Conservation (phyloP, 1,140 invertebrate species). For the Episyrphus balteatus region DNA sequence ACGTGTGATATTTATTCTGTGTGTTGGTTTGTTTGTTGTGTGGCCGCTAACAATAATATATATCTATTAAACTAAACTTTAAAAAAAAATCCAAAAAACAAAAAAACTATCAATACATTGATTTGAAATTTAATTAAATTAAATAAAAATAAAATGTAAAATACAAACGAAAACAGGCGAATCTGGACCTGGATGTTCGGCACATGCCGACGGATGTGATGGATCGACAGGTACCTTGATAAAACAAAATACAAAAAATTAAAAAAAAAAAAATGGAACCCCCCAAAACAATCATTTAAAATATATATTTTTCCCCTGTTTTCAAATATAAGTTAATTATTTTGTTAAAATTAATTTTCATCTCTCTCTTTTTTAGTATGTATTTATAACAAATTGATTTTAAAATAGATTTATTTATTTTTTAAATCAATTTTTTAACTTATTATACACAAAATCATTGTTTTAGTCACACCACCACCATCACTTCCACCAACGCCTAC, state of each 20-base stretch:
- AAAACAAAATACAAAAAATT: no score
- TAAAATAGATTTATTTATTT: not conserved
- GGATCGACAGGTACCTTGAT: conserved; percentile 67
- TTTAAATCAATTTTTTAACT: not conserved
- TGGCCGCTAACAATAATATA: not conserved
- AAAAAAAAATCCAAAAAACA: not conserved
- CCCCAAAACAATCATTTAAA: not conserved
- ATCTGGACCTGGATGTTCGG: conserved; percentile 69
- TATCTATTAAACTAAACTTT: not conserved
- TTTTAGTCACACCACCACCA: no score
- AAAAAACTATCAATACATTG: not conserved
- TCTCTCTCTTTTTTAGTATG: no score
- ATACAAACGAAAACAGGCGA: conserved; percentile 40
- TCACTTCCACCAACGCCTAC: no score
- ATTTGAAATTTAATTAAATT: not conserved
- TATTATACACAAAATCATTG: no score
- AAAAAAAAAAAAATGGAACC: not conserved
- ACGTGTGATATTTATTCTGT: no score
- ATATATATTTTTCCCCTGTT: not conserved
- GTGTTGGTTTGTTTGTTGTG: no score
- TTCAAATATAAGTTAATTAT: not conserved
- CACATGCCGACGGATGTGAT: conserved; percentile 77
- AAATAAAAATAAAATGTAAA: conserved; percentile 17
- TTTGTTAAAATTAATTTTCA: not conserved
- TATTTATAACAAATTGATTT: no score